Conservation (phyloP, 2,888 invertebrate species). For the Agrotis segetum region DNA sequence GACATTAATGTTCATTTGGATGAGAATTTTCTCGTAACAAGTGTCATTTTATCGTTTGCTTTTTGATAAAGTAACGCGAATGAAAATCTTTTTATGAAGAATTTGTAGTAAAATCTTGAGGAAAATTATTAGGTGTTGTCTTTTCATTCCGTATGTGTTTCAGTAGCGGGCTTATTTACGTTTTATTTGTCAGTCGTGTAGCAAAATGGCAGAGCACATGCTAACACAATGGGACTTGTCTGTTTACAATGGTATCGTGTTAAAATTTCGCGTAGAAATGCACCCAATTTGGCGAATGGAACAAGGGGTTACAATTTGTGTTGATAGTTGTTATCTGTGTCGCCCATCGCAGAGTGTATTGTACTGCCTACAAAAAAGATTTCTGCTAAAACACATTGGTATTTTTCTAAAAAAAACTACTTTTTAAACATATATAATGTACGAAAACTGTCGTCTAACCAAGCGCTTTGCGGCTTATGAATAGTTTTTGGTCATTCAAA, state of each 20-base stretch:
- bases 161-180: conserved; percentile 18
- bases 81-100: conserved; percentile 51
- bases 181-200: conserved; percentile 28
- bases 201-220: conserved; percentile 57
- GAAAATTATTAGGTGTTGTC: conserved; percentile 46
- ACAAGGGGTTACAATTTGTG: conserved; percentile 88
- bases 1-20: conserved; percentile 57
- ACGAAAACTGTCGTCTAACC: too few relatives aligned
- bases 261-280: conserved; percentile 87
- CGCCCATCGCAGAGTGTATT: conserved; percentile 78
- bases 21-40: conserved; percentile 49
- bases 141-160: conserved; percentile 38
- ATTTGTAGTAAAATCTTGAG: conserved; percentile 33
- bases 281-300: conserved; percentile 88
- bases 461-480: background rate
- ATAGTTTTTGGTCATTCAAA: background rate
- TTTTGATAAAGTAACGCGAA: conserved; percentile 51
- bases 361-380: conserved; percentile 79
- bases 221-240: conserved; percentile 68
- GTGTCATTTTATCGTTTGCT: conserved; percentile 57
- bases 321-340: conserved; percentile 86
- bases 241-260: conserved; percentile 80
- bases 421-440: too few relatives aligned
- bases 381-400: background rate
- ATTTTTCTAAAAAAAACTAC: background rate